A percentile compares a stretch with the other conserved stretches of the same genome.
Conservation (phyloP, 2,113 vertebrate species). For the Rattus norvegicus region GRCr8 NC_086039.1:66036001-66036500, state of each 20-base stretch:
- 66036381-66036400: background rate
- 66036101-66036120: background rate
- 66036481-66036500: background rate
- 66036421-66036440: background rate
- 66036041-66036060: background rate
- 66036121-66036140: background rate
- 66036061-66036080: background rate
- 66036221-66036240: background rate
- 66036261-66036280: background rate
- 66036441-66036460: background rate
- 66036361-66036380: background rate
- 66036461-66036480: background rate
- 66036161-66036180: background rate
- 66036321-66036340: background rate
- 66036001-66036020: background rate
- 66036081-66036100: background rate
- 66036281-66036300: background rate
- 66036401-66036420: background rate
- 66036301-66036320: background rate
- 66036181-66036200: background rate
- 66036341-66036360: background rate
- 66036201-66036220: background rate
- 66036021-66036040: background rate
- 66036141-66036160: background rate
- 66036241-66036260: background rate